Evolutionary conservation across 2,113 vertebrate species (phyloP).

Genomic region (Trichomycterus rosablanca): DNA sequence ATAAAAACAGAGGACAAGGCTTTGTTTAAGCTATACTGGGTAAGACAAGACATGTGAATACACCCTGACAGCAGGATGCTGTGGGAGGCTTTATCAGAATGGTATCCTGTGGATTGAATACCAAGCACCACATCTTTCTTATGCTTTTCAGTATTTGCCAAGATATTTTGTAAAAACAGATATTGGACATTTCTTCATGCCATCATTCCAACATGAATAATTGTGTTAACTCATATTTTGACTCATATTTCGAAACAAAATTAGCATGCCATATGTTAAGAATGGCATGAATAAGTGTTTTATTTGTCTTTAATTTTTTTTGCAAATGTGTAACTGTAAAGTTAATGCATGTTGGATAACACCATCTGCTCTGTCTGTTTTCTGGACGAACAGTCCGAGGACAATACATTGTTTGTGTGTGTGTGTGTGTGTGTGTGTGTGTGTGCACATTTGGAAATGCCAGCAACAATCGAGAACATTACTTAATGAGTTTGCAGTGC

Average conservation of each 20-base stretch:
- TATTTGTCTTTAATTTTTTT: constrained; percentile 29
- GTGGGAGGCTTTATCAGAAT: constrained; percentile 22
- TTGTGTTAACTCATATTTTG: constrained; percentile 2
- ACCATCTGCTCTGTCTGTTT: constrained; percentile 30
- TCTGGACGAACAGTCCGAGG: constrained; percentile 10
- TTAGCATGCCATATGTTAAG: constrained; percentile 31
- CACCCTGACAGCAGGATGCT: constrained; percentile 26
- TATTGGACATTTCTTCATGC: neutral
- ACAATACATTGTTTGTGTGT: constrained; percentile 16
- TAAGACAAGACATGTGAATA: constrained; percentile 3
- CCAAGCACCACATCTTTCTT: neutral
- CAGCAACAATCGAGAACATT: neutral
- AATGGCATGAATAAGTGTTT: constrained; percentile 28
- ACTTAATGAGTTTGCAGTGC: too few species aligned
- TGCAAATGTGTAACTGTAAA: constrained; percentile 7
- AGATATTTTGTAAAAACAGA: constrained; percentile 13
- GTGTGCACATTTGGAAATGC: constrained; percentile 33
- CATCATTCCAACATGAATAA: constrained; percentile 6
- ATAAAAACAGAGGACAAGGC: too few species aligned
- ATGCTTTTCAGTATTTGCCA: constrained; percentile 1
- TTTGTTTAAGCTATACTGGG: neutral
- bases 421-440: constrained; percentile 23
- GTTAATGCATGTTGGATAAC: constrained; percentile 18
- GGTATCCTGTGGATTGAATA: neutral
- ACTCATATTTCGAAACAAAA: constrained; percentile 11